A percentile compares a stretch with the other conserved stretches of the same genome.
phyloP scores from a whole-genome alignment of 2,888 invertebrate species.

The Alentia gelatinosa region DNA sequence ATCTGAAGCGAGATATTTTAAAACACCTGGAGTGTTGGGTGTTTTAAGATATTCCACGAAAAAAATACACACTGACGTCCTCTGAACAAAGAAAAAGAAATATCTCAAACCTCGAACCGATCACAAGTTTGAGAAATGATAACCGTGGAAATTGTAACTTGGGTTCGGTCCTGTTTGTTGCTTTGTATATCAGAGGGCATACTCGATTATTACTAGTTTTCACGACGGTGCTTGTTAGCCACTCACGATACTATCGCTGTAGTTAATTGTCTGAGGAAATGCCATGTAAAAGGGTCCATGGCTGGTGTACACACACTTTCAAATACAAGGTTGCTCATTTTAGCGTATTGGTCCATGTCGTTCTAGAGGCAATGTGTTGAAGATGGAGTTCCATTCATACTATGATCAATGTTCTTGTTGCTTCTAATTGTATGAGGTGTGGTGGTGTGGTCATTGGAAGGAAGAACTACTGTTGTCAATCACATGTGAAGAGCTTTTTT shows the following conservation, averaged over 20 bases:
- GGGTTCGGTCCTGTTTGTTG: background rate
- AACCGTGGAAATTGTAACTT: background rate
- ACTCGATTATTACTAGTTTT: background rate
- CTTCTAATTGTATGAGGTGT: background rate
- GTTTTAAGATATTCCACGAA: too few relatives aligned
- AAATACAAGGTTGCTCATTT: background rate
- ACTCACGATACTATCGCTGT: background rate
- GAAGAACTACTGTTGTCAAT: slow-evolving; percentile 7
- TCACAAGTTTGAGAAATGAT: background rate
- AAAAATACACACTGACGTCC: background rate
- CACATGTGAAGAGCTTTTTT: background rate
- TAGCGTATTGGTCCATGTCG: background rate
- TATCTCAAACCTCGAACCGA: background rate
- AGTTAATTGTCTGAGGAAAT: too few relatives aligned
- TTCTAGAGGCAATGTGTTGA: background rate
- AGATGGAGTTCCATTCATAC: background rate
- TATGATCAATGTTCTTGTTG: slow-evolving; percentile 30
- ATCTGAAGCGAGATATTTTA: background rate
- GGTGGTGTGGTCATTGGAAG: background rate
- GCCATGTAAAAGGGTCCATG: background rate
- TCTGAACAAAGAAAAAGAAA: background rate
- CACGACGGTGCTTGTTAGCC: slow-evolving; percentile 13
- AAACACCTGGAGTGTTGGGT: background rate
- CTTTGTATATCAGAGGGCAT: background rate
- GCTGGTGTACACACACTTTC: background rate